Evolutionary conservation across 2,113 vertebrate species (phyloP), one percentile per base, ranked within the genome.

Genomic region (Euleptes europaea): DNA sequence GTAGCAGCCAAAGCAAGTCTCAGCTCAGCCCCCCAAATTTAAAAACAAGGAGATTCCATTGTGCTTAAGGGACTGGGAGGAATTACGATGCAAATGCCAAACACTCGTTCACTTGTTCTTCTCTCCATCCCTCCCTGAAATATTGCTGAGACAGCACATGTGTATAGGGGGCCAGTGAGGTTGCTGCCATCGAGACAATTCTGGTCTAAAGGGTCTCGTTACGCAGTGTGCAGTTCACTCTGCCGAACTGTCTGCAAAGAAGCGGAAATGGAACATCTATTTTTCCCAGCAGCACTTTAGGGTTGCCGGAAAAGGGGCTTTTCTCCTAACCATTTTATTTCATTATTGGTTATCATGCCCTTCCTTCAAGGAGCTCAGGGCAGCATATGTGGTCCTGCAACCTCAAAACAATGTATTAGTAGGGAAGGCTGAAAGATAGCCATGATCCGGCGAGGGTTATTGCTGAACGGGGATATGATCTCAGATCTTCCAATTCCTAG

Each of bases 41-140:
- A 87, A 94, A n/a, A 96, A 96, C 88, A 96, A 95, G 93, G 88
- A 94, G 92, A 96, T 90, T 91, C 92, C 89, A 95, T 94, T 95
- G 88, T 94, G 89, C 89, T 91, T 89, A 86, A 95, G 80, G 86
- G 82, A 86, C 86, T 84, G 91, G 88, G 82, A 93, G 87, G 92
- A 95, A 95, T 93, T 88, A 91, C 78, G 84, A 94, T 90, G 84
- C 26, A 42, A 92, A 87, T 75, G 92, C 94, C 93, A 93, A 94
- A 94, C 91, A 94, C 92, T 90, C 85, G 73, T 84, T 93, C 81
- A 76, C 88, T 91, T 95, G 86, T 93, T 95, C 91, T 92, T 72
- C 86, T 90, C 80, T 60, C 88, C 66, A 11, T 83, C 38, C 79
- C 78, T 44, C n/a, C 40, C 77, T 35, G 47, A 21, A 77, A 88